Percentiles rank a stretch among this genome's conserved stretches.
Evolutionary conservation across 2,888 invertebrate genomes (phyloP).

Genomic region (Glomeris marginata): DNA sequence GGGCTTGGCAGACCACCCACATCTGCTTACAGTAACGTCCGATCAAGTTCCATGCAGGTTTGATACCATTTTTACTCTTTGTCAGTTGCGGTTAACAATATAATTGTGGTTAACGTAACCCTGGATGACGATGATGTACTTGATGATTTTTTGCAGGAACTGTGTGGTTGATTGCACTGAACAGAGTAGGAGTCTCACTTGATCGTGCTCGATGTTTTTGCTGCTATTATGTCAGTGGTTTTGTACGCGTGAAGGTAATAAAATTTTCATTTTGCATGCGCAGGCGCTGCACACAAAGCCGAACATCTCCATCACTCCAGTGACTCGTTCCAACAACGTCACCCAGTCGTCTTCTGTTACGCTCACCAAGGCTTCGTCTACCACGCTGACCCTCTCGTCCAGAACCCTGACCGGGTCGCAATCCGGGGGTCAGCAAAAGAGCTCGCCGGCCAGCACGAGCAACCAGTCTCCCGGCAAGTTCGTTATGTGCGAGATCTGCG

Average conservation of each 20-base stretch:
- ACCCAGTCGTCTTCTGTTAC: constrained; percentile 7
- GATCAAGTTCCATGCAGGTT: constrained; percentile 15
- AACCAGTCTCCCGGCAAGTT: constrained; percentile 43
- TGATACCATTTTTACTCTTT: constrained; percentile 11
- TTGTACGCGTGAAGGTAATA: too few relatives aligned
- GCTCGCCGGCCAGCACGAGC: constrained; percentile 34
- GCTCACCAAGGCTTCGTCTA: constrained; percentile 34
- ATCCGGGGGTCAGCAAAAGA: constrained; percentile 24
- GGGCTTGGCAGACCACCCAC: constrained; percentile 3
- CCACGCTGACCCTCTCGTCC: constrained; percentile 30
- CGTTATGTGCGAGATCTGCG: constrained; percentile 93
- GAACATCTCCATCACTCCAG: constrained; percentile 77
- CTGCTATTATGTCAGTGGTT: too few relatives aligned
- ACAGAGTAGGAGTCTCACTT: too few relatives aligned
- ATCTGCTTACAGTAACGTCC: constrained; percentile 15
- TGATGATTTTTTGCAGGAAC: too few relatives aligned
- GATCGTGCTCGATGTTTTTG: too few relatives aligned
- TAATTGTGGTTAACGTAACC: too few relatives aligned
- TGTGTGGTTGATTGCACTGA: too few relatives aligned
- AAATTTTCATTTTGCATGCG: constrained; percentile 6
- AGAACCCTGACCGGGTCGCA: constrained; percentile 30
- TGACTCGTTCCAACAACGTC: constrained; percentile 41
- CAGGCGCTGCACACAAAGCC: constrained; percentile 40
- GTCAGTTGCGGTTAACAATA: too few relatives aligned
- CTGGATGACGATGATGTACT: too few relatives aligned